These are phyloP conservation scores for Lasiurus cinereus DNA, from an alignment of 2,113 vertebrate genomes.

Conservation along the genomic window DNA sequence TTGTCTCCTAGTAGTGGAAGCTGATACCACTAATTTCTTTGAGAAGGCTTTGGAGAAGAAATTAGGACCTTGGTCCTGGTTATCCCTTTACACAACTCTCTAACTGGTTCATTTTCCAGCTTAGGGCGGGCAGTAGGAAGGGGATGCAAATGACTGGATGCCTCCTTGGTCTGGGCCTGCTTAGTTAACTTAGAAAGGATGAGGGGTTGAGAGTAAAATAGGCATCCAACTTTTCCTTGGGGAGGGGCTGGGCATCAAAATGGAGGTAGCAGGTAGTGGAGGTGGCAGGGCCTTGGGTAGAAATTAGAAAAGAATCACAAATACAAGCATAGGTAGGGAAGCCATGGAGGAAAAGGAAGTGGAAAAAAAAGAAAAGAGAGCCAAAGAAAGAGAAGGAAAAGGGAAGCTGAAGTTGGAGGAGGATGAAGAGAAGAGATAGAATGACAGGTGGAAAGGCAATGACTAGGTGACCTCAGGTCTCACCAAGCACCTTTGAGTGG, in stretches of 20 bases:
- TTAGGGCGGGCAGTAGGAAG: neutral
- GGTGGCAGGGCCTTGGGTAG: neutral
- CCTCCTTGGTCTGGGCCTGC: neutral
- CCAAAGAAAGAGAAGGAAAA: conserved; percentile 7
- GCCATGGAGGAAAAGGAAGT: neutral
- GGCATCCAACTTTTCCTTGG: neutral
- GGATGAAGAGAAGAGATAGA: neutral
- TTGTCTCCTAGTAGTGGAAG: conserved; percentile 20
- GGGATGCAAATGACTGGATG: neutral
- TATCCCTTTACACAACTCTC: neutral
- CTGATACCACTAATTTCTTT: neutral
- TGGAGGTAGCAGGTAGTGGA: neutral
- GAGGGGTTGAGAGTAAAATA: neutral
- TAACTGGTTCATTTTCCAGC: neutral
- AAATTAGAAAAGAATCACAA: neutral
- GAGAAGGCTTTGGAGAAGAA: neutral
- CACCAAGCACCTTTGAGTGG: neutral
- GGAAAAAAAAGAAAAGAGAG: neutral
- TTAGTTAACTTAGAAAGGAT: neutral
- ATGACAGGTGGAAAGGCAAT: neutral
- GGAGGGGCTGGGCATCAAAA: neutral
- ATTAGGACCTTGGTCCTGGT: neutral
- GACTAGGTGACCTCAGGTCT: neutral
- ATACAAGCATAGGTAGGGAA: no score
- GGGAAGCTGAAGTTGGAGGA: neutral